Evolutionary conservation across 2,888 invertebrate genomes (phyloP).

Genomic region (Cryptosula pallasiana): DNA sequence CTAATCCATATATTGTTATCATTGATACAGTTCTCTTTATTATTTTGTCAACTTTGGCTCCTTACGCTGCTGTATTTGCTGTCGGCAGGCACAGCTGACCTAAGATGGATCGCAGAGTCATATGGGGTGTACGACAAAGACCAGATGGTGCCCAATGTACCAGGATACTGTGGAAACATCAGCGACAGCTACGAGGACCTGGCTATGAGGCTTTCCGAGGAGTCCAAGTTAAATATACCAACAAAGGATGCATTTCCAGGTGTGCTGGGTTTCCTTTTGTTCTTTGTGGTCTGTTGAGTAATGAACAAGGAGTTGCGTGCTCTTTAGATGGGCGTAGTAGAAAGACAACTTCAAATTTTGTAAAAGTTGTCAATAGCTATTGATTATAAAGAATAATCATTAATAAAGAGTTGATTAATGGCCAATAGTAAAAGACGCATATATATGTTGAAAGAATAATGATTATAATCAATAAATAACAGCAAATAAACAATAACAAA

Average conservation of each 20-base stretch:
- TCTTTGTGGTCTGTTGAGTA: no score
- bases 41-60: background rate
- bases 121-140: background rate
- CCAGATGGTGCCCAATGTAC: background rate
- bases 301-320: no score
- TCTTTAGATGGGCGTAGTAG: no score
- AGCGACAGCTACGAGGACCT: background rate
- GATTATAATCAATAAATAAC: background rate
- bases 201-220: constrained; percentile 5
- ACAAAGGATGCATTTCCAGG: constrained; percentile 14
- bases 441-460: background rate
- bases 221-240: constrained; percentile 1
- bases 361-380: background rate
- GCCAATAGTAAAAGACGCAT: no score
- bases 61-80: background rate
- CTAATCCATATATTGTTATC: no score
- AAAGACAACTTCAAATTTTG: no score
- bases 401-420: no score
- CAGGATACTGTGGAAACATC: background rate
- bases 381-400: no score
- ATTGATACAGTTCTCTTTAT: no score
- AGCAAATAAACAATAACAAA: no score
- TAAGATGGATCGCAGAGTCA: constrained; percentile 16
- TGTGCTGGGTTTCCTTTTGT: no score
- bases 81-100: background rate